Percentiles rank a stretch among this genome's conserved stretches.
phyloP scores from a whole-genome alignment of 2,888 invertebrate genomes.

The Steinernema hermaphroditum region DNA sequence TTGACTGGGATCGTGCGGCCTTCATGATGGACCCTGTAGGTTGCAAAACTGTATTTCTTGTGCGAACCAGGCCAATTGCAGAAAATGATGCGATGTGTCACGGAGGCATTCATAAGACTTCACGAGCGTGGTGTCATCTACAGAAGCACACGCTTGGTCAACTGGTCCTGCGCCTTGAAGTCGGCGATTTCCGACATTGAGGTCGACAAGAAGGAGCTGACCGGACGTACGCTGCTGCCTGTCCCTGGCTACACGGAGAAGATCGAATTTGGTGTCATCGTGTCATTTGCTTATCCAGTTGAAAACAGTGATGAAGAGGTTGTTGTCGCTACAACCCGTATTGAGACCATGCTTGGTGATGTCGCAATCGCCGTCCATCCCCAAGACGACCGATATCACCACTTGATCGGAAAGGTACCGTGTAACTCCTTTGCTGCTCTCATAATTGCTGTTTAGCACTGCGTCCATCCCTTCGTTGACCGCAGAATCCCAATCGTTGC shows the following conservation, averaged over 20 bases:
- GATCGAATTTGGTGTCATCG: slow-evolving; percentile 89
- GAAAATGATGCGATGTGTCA: slow-evolving; percentile 82
- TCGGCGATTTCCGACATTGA: slow-evolving; percentile 99
- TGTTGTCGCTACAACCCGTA: slow-evolving; percentile 91
- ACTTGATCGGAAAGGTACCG: slow-evolving; percentile 61
- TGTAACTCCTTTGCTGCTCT: not conserved
- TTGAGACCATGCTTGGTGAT: slow-evolving; percentile 97
- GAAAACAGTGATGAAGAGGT: slow-evolving; percentile 76
- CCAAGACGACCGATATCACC: slow-evolving; percentile 77
- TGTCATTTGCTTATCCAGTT: slow-evolving; percentile 86
- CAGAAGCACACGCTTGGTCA: slow-evolving; percentile 88
- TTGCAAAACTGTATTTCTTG: not conserved
- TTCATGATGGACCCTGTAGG: slow-evolving; percentile 89
- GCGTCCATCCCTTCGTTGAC: slow-evolving; percentile 84
- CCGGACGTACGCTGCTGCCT: slow-evolving; percentile 80
- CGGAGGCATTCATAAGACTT: slow-evolving; percentile 87
- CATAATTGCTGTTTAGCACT: slow-evolving; percentile 73
- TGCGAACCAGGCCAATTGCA: slow-evolving; percentile 50
- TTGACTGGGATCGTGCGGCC: slow-evolving; percentile 89
- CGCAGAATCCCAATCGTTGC: slow-evolving; percentile 83
- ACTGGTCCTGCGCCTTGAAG: slow-evolving; percentile 95
- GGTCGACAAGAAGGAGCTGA: slow-evolving; percentile 87
- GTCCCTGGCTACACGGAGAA: slow-evolving; percentile 89
- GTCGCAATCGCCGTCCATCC: slow-evolving; percentile 98
- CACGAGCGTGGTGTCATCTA: slow-evolving; percentile 88